Evolutionary conservation across 2,113 vertebrate genomes (phyloP).

Genomic region (Cynopterus brachyotis): DNA sequence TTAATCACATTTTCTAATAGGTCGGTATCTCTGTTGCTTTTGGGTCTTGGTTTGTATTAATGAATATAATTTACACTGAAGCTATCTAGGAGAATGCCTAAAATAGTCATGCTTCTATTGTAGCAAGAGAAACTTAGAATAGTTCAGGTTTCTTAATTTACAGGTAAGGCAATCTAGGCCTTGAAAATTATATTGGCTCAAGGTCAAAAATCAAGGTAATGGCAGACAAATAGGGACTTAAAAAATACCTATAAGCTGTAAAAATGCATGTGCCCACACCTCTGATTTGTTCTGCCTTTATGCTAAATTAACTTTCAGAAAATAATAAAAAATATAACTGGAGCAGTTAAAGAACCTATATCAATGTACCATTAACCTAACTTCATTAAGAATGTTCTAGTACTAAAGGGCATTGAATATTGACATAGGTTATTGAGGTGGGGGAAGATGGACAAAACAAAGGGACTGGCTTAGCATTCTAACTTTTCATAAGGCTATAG

Average conservation of each 20-base stretch:
- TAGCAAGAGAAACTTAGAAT: not conserved
- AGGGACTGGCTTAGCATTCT: not conserved
- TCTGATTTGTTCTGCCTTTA: not conserved
- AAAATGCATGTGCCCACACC: not conserved
- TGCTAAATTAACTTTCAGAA: slow-evolving; percentile 5
- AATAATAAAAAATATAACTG: not conserved
- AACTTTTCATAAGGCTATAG: not conserved
- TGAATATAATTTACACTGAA: not conserved
- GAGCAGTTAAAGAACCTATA: not conserved
- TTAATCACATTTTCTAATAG: not conserved
- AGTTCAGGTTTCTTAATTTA: not conserved
- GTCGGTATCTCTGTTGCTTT: not conserved
- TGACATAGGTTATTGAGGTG: not conserved
- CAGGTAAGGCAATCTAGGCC: not conserved
- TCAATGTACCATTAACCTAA: not conserved
- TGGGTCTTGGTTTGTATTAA: not conserved
- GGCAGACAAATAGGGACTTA: not conserved
- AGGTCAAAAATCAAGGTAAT: slow-evolving; percentile 4
- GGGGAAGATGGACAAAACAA: not conserved
- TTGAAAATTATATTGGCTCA: not conserved
- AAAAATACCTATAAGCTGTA: not conserved
- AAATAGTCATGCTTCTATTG: not conserved
- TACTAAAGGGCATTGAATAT: not conserved
- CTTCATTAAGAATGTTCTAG: not conserved
- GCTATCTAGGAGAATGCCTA: not conserved